Evolutionary conservation across 2,113 vertebrate species (phyloP), one percentile per base, ranked within the genome.

Genomic region (Psammodynastes pulverulentus): DNA sequence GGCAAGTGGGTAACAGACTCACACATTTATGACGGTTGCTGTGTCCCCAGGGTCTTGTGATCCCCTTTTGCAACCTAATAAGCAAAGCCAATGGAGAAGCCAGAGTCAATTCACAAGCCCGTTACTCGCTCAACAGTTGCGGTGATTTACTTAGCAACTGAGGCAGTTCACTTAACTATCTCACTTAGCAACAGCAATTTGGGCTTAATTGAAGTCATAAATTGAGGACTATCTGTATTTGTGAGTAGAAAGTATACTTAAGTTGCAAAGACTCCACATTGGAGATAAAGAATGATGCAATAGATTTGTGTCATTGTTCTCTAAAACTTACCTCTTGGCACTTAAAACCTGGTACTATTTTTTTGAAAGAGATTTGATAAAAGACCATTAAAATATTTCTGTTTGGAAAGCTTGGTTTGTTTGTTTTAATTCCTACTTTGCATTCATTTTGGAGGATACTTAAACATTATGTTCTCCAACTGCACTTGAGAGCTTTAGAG

Each of bases 341-440:
- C 26, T 46, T 15, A 49, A 51, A 86, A 51, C 3, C 9, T 86
- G 45, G 46, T 13, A 45, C 91, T 49, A 53, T 45, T 12, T 45
- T 43, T 85, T 52, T n/a, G 52, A 51, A 85, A 8, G 3, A 51
- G 45, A 5, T 10, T 2, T 1, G 1, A n/a, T 43, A 62, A 1
- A 53, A 43, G 19, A 26, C 19, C 0, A 7, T 51, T 51, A 9
- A 92, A 84, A 5, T 5, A 51, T 90, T 39, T 72, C 52, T 2
- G 52, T 53, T 85, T 39, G 52, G 43, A 43, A 87, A 39, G 9
- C 48, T 13, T 85, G 51, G 94, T 15, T 13, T 79, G 58, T 24
- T 39, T 54, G 67, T 90, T 89, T 86, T 93, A 90, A 92, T 88
- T 94, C 48, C 2, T 91, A 86, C 12, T 17, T 89, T 92, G 91